Evolutionary conservation across 2,113 vertebrate species (phyloP).

Genomic region (Machaerirhynchus nigripectus): DNA sequence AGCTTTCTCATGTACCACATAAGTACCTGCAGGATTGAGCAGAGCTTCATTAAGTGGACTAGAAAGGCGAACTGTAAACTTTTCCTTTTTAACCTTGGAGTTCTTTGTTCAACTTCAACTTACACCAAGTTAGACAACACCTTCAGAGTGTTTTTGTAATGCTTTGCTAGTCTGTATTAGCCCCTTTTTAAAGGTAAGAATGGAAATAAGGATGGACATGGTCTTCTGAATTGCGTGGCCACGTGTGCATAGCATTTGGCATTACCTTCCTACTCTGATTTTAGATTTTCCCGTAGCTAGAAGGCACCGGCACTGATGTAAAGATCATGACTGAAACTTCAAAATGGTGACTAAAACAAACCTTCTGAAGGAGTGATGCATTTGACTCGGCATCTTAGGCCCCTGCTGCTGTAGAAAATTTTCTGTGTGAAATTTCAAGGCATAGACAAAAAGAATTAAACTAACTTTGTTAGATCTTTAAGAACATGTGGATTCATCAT

Average conservation of each 20-base stretch:
- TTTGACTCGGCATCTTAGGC: background rate
- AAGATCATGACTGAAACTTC: background rate
- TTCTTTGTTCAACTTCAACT: background rate
- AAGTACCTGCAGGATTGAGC: too few relatives aligned
- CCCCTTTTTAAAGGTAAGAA: background rate
- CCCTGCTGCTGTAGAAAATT: background rate
- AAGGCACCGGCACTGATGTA: background rate
- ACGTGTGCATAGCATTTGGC: rapidly evolving
- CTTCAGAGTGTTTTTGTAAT: background rate
- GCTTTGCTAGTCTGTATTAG: background rate
- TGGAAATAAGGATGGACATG: background rate
- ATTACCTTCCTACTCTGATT: background rate
- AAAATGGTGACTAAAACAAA: background rate
- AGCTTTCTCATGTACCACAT: rapidly evolving
- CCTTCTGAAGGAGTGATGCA: background rate
- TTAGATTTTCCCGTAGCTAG: background rate
- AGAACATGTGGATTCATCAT: background rate
- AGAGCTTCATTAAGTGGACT: too few relatives aligned
- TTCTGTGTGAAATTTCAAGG: background rate
- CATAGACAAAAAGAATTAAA: background rate
- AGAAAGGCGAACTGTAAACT: background rate
- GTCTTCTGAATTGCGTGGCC: background rate
- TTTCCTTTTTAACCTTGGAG: background rate
- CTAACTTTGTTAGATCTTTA: background rate
- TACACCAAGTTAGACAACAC: background rate